Evolutionary conservation across 2,797 vertebrate genomes (phyloP).

Genomic region (Sebastes flavidus): DNA sequence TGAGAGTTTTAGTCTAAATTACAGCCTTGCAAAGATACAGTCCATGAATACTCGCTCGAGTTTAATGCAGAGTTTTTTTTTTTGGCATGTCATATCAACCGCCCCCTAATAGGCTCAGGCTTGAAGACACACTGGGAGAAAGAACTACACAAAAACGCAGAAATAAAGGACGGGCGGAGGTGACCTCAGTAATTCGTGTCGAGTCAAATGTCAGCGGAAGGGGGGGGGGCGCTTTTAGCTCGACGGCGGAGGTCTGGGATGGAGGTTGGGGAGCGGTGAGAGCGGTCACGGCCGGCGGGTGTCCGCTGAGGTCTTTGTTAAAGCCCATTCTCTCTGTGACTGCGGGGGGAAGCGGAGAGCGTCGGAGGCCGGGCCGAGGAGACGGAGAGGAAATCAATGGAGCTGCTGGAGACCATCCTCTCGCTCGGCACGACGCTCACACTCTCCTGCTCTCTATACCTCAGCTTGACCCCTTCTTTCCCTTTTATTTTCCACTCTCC

Average conservation of each 20-base stretch:
- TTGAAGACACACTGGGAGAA: background rate
- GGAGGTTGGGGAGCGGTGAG: conserved; percentile 52
- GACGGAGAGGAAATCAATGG: conserved; percentile 76
- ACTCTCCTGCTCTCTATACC: conserved; percentile 60
- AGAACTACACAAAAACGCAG: background rate
- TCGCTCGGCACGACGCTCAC: conserved; percentile 53
- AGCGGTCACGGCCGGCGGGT: conserved; percentile 57
- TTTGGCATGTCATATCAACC: conserved; percentile 2
- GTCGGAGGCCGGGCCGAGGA: conserved; percentile 47
- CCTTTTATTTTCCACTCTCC: conserved; percentile 54
- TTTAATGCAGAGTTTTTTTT: background rate
- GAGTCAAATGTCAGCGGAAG: conserved; percentile 74
- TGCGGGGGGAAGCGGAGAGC: conserved; percentile 41
- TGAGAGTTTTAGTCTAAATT: background rate
- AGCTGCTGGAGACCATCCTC: conserved; percentile 75
- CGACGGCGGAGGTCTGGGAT: conserved; percentile 41
- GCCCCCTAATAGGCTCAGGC: background rate
- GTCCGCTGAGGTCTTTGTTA: conserved; percentile 77
- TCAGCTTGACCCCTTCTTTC: conserved; percentile 63
- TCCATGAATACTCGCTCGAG: background rate
- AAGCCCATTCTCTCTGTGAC: conserved; percentile 54
- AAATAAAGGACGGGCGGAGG: conserved; percentile 9
- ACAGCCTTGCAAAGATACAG: background rate
- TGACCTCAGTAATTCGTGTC: conserved; percentile 58
- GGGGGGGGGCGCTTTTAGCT: conserved; percentile 61